Percentiles rank a stretch among this genome's conserved stretches.
phyloP scores from a whole-genome alignment of 2,797 vertebrate genomes.

The Masticophis lateralis region DNA sequence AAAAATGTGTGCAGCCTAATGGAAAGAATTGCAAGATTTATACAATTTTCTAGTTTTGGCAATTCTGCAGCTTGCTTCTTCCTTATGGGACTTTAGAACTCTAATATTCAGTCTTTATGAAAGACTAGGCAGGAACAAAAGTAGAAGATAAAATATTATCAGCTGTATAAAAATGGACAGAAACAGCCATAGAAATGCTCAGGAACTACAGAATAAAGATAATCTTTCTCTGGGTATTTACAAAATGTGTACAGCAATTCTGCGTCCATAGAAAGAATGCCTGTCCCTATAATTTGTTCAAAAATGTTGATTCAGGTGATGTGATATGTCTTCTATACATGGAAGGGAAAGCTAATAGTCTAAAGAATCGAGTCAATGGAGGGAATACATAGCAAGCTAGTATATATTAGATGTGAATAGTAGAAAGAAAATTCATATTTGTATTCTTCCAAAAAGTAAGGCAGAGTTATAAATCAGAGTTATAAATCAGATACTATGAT shows the following conservation, averaged over 20 bases:
- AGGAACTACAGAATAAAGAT: neutral
- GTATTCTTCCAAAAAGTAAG: neutral
- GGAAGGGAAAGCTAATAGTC: neutral
- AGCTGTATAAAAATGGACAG: neutral
- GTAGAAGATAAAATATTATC: neutral
- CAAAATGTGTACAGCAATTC: neutral
- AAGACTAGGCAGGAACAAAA: neutral
- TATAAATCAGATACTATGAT: neutral
- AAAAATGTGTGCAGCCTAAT: slow-evolving; percentile 14
- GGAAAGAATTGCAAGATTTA: slow-evolving; percentile 30
- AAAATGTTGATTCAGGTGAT: neutral
- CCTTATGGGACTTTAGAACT: neutral
- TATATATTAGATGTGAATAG: neutral
- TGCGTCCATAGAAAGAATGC: neutral
- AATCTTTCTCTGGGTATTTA: neutral
- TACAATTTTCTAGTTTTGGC: neutral
- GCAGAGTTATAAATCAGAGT: neutral
- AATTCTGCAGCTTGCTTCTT: neutral
- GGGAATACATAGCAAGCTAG: neutral
- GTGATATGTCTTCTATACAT: neutral
- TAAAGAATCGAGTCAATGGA: neutral
- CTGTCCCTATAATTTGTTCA: neutral
- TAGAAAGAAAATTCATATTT: neutral
- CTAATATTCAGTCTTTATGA: neutral
- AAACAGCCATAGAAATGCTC: neutral